Evolutionary conservation across 2,888 invertebrate species (phyloP).

Genomic region (Drosophila testacea): DNA sequence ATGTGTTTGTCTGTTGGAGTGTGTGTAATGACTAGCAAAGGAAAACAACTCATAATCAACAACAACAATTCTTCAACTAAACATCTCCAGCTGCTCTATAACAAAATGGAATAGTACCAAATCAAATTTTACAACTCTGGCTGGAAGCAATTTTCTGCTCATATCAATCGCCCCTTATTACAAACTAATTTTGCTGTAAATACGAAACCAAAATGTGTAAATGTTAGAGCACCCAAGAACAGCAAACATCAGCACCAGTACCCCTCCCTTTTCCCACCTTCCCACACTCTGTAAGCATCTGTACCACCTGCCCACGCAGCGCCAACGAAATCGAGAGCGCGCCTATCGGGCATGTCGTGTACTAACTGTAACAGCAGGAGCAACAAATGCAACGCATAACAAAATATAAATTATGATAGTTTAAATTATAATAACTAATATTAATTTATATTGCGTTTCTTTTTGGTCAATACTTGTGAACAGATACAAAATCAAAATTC

Average conservation of each 20-base stretch:
- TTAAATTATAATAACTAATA: constrained; percentile 4
- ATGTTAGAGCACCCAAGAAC: constrained; percentile 40
- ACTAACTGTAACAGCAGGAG: constrained; percentile 21
- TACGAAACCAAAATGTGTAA: constrained; percentile 53
- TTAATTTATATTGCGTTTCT: constrained; percentile 3
- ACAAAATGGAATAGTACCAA: constrained; percentile 15
- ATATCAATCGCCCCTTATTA: constrained; percentile 30
- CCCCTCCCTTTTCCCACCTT: neutral
- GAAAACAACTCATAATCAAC: constrained; percentile 51
- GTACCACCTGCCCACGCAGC: constrained; percentile 48
- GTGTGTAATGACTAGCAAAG: constrained; percentile 72
- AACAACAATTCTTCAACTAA: neutral
- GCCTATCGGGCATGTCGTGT: constrained; percentile 33
- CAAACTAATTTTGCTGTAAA: constrained; percentile 55
- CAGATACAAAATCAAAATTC: constrained; percentile 47
- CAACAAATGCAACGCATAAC: constrained; percentile 20
- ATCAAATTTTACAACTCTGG: constrained; percentile 33
- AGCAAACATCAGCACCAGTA: constrained; percentile 21
- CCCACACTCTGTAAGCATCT: constrained; percentile 4
- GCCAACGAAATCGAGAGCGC: constrained; percentile 20
- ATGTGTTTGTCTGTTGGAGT: constrained; percentile 16
- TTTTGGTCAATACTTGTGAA: neutral
- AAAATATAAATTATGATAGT: constrained; percentile 14
- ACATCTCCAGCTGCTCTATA: constrained; percentile 69
- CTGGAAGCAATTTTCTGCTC: constrained; percentile 20